phyloP scores from a whole-genome alignment of 2,888 invertebrate genomes.

The Drosophila monieri region DNA sequence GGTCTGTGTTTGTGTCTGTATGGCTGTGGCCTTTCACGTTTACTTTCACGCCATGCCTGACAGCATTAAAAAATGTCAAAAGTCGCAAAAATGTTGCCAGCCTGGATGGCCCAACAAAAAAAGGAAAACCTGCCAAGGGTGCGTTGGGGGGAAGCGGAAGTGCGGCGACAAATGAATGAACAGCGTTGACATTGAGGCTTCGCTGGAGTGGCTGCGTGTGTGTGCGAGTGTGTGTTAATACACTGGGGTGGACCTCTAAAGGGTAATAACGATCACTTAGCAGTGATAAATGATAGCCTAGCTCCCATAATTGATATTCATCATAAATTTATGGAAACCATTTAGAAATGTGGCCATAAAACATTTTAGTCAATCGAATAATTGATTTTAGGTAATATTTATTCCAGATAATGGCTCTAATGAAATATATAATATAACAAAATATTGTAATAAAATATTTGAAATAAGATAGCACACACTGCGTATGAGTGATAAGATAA shows the following conservation, averaged over 20 bases:
- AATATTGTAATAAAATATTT: no score
- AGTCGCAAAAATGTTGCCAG: conserved; percentile 76
- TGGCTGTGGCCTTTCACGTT: conserved; percentile 47
- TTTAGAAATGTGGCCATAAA: neutral
- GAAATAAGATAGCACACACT: neutral
- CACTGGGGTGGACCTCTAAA: conserved; percentile 6
- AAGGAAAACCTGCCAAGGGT: conserved; percentile 38
- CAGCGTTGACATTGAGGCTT: conserved; percentile 70
- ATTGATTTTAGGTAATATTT: neutral
- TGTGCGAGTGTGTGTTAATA: conserved; percentile 34
- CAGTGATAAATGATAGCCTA: neutral
- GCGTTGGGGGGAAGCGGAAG: conserved; percentile 39
- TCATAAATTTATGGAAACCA: neutral
- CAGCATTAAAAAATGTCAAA: conserved; percentile 79
- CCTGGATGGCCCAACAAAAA: conserved; percentile 37
- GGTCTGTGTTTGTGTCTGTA: conserved; percentile 4
- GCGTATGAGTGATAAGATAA: neutral
- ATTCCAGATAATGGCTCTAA: neutral
- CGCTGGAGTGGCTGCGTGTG: conserved; percentile 32
- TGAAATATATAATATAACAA: neutral
- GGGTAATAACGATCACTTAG: neutral
- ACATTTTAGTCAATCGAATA: neutral
- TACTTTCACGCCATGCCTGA: conserved; percentile 76
- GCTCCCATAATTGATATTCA: neutral
- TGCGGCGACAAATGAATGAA: conserved; percentile 67